Evolutionary conservation across 2,113 vertebrate genomes (phyloP), one percentile per base, ranked within the genome.

Genomic region (Isurus oxyrinchus): DNA sequence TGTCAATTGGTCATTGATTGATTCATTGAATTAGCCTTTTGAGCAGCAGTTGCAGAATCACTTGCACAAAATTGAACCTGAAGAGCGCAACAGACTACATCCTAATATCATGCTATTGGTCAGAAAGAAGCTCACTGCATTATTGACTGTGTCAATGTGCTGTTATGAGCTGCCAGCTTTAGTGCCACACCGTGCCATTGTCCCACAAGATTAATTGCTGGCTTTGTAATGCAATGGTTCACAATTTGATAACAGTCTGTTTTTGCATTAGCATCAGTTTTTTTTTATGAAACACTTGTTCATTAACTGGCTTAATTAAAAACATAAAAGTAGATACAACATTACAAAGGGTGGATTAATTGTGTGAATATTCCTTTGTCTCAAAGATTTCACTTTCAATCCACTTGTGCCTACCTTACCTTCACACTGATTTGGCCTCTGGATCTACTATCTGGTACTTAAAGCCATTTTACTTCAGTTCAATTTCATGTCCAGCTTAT

Each of bases 251-350:
- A 94, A 93, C 90, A 94, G 91, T 66, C 59, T 94, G 59, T 44
- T 94, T 90, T 94, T 94, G 91, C 91, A 94, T 94, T 66, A 94
- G 90, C 90, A 94, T 94, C 59, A 61, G 90, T 59, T 63, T 94
- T 63, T 88, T 94, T 63, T 61, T 61, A 63, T 61, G 61, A 94
- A 94, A 94, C 91, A 66, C 59, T 91, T 94, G 61, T 63, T 66
- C 91, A 94, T 66, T 94, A 66, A 94, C 91, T 94, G n/a, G 91
- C 61, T 66, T 94, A 94, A 94, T 94, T 94, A 94, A 66, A 94
- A 40, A 66, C 61, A 94, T 66, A 66, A 94, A 94, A 66, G 59
- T 66, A 44, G 91, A 94, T 94, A 66, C 91, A 94, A 44, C n/a
- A n/a, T 94, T 94, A 94, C 59, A 94, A 94, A 40, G 35, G 91